phyloP scores from a whole-genome alignment of 30 jellyfish, hydroid and myxozoan species.

The Aurelia sp. region DNA sequence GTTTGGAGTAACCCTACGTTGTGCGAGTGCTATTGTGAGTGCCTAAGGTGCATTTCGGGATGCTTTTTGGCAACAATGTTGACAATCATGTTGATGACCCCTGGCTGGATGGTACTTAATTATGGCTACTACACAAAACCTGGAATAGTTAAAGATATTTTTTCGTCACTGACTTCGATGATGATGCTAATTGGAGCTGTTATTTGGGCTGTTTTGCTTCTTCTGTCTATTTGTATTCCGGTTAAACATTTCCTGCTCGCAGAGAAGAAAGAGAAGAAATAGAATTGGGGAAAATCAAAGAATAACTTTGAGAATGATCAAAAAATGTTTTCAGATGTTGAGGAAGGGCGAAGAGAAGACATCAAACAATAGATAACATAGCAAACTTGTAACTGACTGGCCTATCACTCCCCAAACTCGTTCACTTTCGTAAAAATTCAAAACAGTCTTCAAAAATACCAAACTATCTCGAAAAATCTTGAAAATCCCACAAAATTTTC shows the following conservation, averaged over 20 bases:
- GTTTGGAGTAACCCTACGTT: conserved; percentile 84
- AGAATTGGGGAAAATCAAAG: neutral
- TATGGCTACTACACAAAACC: conserved; percentile 65
- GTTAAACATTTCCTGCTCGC: conserved; percentile 63
- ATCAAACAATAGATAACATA: too few species aligned
- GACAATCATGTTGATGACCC: conserved; percentile 85
- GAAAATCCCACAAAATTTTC: too few species aligned
- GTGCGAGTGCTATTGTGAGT: conserved; percentile 79
- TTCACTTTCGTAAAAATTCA: too few species aligned
- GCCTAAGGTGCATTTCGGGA: conserved; percentile 75
- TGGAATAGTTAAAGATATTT: conserved; percentile 71
- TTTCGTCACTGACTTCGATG: conserved; percentile 73
- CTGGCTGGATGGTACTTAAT: conserved; percentile 82
- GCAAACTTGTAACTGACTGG: too few species aligned
- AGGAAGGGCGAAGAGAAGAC: too few species aligned
- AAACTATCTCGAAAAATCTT: too few species aligned
- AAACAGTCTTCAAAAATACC: too few species aligned
- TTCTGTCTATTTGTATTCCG: conserved; percentile 61
- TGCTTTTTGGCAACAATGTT: conserved; percentile 64
- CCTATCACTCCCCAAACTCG: too few species aligned
- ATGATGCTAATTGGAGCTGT: conserved; percentile 93
- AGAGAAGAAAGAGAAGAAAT: conserved; percentile 70
- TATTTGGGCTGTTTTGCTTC: conserved; percentile 90
- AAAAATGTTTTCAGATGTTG: too few species aligned
- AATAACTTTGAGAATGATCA: too few species aligned